A percentile compares a stretch with the other conserved stretches of the same genome.
Evolutionary conservation across 2,888 invertebrate species (phyloP).

Genomic region (Pycnomerus fuliginosus): DNA sequence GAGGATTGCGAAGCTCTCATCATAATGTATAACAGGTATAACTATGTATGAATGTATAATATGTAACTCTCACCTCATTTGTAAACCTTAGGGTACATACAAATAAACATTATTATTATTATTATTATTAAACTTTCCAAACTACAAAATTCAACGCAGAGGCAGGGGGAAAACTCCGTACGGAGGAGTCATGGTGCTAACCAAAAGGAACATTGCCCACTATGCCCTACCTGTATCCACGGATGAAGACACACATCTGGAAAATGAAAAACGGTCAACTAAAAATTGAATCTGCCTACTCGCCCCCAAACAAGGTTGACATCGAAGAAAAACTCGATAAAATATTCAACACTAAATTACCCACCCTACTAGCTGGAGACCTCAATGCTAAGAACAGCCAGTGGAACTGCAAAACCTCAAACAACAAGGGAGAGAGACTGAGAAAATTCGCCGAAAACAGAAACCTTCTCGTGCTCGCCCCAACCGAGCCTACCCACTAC

Average conservation of each 20-base stretch:
- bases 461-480: not conserved
- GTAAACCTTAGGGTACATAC: no score
- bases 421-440: not conserved
- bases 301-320: not conserved
- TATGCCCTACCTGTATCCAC: not conserved
- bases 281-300: not conserved
- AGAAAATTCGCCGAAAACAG: not conserved
- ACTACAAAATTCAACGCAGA: constrained; percentile 2
- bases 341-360: not conserved
- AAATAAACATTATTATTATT: no score
- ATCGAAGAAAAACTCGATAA: not conserved
- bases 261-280: not conserved
- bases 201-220: not conserved
- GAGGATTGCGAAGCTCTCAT: no score
- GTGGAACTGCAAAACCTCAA: constrained; percentile 1
- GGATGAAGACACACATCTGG: not conserved
- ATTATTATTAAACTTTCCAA: no score
- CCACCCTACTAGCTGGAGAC: not conserved
- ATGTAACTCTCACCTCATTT: no score
- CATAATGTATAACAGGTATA: no score
- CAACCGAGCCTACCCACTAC: not conserved
- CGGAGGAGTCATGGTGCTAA: not conserved
- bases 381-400: not conserved
- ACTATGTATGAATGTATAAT: no score
- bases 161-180: not conserved